These are phyloP conservation scores for Pleuronectes platessa DNA, from an alignment of 2,113 vertebrate genomes.

Conservation along the genomic window DNA sequence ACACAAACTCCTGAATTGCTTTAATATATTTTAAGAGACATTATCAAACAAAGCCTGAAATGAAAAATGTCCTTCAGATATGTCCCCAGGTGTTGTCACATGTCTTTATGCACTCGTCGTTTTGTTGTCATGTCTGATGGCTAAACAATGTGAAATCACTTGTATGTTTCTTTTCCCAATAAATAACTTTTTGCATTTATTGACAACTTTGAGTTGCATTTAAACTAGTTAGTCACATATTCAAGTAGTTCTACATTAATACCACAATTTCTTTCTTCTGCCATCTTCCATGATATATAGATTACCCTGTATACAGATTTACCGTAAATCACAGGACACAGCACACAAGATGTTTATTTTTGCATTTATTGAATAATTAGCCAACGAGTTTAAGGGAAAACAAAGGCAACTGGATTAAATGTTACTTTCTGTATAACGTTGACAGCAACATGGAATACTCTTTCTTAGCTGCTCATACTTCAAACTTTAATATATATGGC, in stretches of 20 bases:
- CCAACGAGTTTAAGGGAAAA: background rate
- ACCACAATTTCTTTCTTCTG: background rate
- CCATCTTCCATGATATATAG: too few relatives aligned
- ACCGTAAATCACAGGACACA: slow-evolving; percentile 31
- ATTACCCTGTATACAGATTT: background rate
- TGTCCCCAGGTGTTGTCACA: background rate
- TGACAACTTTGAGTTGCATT: background rate
- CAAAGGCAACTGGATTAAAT: background rate
- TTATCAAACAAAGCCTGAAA: background rate
- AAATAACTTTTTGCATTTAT: slow-evolving; percentile 20
- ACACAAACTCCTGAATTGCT: background rate
- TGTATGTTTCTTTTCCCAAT: background rate
- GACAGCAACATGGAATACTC: background rate
- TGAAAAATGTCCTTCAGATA: background rate
- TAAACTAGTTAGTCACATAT: background rate
- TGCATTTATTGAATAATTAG: slow-evolving; percentile 47
- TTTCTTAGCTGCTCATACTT: background rate
- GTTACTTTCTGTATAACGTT: too few relatives aligned
- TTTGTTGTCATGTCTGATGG: background rate
- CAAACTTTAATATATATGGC: background rate
- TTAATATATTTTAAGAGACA: background rate
- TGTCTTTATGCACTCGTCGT: background rate
- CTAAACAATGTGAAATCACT: too few relatives aligned
- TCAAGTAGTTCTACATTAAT: background rate
- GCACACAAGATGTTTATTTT: slow-evolving; percentile 16